These are phyloP conservation scores for Nymphalis urticae DNA, from an alignment of 2,888 invertebrate species.

Conservation along the genomic window DNA sequence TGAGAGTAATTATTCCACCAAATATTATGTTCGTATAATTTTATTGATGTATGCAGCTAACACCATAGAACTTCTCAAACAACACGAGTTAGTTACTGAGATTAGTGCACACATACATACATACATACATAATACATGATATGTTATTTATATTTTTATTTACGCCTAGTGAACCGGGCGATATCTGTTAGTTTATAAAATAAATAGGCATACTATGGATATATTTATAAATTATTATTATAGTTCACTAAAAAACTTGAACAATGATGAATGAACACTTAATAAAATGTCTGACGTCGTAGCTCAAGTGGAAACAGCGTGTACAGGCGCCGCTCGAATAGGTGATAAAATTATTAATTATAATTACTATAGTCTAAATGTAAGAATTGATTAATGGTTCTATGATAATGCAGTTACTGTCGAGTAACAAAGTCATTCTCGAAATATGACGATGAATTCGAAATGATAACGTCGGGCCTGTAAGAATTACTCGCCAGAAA, in stretches of 20 bases:
- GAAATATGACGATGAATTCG: conserved; percentile 24
- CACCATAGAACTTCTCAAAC: too few species aligned
- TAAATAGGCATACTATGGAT: not conserved
- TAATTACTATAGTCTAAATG: conserved; percentile 66
- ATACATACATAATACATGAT: too few species aligned
- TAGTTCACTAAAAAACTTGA: conserved; percentile 16
- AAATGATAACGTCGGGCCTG: conserved; percentile 15
- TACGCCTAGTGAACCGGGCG: too few species aligned
- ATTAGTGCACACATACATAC: too few species aligned
- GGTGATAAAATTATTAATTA: conserved; percentile 78
- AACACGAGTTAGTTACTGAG: too few species aligned
- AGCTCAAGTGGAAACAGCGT: conserved; percentile 40
- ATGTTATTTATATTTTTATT: too few species aligned
- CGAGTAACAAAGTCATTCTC: too few species aligned
- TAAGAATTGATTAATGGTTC: conserved; percentile 68
- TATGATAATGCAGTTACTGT: conserved; percentile 56
- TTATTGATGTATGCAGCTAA: too few species aligned
- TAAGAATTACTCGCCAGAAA: too few species aligned
- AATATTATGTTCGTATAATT: too few species aligned
- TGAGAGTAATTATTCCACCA: too few species aligned
- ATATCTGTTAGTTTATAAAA: too few species aligned
- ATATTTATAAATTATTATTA: conserved; percentile 26
- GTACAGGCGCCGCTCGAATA: conserved; percentile 52
- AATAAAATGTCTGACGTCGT: conserved; percentile 34
- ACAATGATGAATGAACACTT: conserved; percentile 33